These are phyloP conservation scores for Hippocampus barbouri DNA, from an alignment of 2,113 vertebrate species.

Conservation along the genomic window DNA sequence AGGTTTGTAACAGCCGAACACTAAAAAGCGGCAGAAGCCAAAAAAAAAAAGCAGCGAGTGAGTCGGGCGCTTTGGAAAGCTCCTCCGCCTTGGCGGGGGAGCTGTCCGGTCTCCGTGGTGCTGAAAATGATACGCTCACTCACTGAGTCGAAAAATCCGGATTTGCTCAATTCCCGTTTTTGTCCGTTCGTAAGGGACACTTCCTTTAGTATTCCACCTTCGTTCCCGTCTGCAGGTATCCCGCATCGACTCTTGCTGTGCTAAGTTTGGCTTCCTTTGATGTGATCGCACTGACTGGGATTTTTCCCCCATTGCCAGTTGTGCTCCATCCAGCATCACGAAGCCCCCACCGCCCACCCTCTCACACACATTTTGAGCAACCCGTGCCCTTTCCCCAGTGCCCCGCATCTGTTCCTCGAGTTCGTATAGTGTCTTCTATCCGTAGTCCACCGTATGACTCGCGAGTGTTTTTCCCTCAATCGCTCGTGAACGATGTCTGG, in stretches of 20 bases:
- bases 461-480: not conserved
- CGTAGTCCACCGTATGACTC: not conserved
- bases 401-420: not conserved
- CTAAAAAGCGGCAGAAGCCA: too few relatives aligned
- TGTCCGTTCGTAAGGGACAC: not conserved
- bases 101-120: slow-evolving; percentile 63
- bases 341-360: not conserved
- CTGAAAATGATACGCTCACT: slow-evolving; percentile 53
- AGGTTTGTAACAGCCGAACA: not conserved
- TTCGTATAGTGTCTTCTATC: not conserved
- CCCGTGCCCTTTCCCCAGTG: not conserved
- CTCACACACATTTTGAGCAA: not conserved
- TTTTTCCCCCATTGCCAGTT: not conserved
- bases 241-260: not conserved
- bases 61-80: slow-evolving; percentile 50
- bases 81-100: slow-evolving; percentile 48
- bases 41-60: too few relatives aligned
- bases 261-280: not conserved
- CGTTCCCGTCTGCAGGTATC: not conserved
- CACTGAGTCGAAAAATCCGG: not conserved
- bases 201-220: not conserved
- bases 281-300: not conserved
- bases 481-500: not conserved
- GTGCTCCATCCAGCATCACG: not conserved
- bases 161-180: not conserved